A percentile compares a stretch with the other conserved stretches of the same genome.
Conservation (phyloP, 2,888 invertebrate species). For the Coelopa pilipes region DNA sequence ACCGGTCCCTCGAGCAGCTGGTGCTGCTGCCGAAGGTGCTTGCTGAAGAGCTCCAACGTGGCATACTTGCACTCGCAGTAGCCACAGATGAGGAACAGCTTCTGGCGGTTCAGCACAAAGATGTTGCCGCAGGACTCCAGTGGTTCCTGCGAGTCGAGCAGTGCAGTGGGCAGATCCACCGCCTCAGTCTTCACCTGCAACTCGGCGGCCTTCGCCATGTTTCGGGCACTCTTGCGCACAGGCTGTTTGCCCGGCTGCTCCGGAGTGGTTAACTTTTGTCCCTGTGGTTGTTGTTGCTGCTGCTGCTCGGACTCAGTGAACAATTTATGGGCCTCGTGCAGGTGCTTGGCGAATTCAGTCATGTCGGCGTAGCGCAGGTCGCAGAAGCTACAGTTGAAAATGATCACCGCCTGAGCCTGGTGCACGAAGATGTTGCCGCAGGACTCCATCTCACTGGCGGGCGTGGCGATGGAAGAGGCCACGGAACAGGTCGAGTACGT, state of each 20-base stretch:
- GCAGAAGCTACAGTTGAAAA: constrained; percentile 55
- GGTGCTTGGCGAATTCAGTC: constrained; percentile 50
- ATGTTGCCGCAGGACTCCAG: constrained; percentile 60
- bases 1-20: constrained; percentile 48
- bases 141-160: constrained; percentile 33
- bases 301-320: constrained; percentile 30
- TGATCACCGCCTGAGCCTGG: constrained; percentile 51
- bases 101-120: constrained; percentile 48
- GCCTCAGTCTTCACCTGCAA: not conserved
- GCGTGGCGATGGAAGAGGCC: constrained; percentile 41
- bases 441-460: constrained; percentile 49
- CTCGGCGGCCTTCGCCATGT: not conserved
- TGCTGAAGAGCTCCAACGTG: constrained; percentile 52
- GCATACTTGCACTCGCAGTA: constrained; percentile 55
- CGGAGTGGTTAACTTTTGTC: constrained; percentile 27
- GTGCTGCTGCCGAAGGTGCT: constrained; percentile 57
- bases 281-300: constrained; percentile 10
- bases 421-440: constrained; percentile 55
- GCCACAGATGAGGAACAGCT: constrained; percentile 53
- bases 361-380: constrained; percentile 54
- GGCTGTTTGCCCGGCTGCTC: not conserved
- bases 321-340: constrained; percentile 51
- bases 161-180: constrained; percentile 30
- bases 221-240: constrained; percentile 33
- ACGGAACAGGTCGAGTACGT: constrained; percentile 50